Evolutionary conservation across 2,888 invertebrate species (phyloP).

Genomic region (Chrysina gloriosa): DNA sequence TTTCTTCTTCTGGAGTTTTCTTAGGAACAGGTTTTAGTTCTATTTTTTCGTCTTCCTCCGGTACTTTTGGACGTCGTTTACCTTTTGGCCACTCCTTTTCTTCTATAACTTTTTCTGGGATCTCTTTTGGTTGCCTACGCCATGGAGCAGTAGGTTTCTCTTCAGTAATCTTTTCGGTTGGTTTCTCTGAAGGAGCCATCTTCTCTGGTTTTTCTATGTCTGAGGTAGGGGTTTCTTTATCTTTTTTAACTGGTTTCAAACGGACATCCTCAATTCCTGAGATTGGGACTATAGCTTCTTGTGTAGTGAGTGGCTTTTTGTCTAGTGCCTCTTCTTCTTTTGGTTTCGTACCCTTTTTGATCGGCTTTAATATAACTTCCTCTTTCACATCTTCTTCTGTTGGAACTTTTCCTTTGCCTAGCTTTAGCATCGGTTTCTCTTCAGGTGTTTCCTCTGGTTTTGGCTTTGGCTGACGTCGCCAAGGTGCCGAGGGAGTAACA

Average conservation of each 20-base stretch:
- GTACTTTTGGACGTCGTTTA: conserved; percentile 53
- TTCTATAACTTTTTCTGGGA: conserved; percentile 50
- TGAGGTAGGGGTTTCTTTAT: conserved; percentile 53
- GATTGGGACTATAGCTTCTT: conserved; percentile 61
- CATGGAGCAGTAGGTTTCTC: conserved; percentile 30
- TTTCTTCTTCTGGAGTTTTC: conserved; percentile 59
- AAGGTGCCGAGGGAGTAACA: conserved; percentile 56
- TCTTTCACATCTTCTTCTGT: conserved; percentile 53
- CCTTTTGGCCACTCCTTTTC: conserved; percentile 43
- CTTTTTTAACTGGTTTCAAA: conserved; percentile 50
- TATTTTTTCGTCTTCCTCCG: conserved; percentile 56
- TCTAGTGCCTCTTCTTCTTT: conserved; percentile 43
- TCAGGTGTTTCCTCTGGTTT: conserved; percentile 40
- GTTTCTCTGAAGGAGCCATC: conserved; percentile 48
- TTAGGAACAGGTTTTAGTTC: conserved; percentile 65
- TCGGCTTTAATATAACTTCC: conserved; percentile 45
- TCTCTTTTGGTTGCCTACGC: conserved; percentile 39
- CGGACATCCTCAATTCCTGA: conserved; percentile 63
- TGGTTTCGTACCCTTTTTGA: conserved; percentile 55
- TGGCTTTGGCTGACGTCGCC: conserved; percentile 56
- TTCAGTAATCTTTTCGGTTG: conserved; percentile 44
- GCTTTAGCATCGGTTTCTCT: conserved; percentile 52
- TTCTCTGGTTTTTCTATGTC: conserved; percentile 48
- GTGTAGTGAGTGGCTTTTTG: conserved; percentile 51
- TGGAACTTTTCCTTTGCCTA: conserved; percentile 62